Evolutionary conservation across 2,113 vertebrate species (phyloP).

Genomic region (Catharus minimus): DNA sequence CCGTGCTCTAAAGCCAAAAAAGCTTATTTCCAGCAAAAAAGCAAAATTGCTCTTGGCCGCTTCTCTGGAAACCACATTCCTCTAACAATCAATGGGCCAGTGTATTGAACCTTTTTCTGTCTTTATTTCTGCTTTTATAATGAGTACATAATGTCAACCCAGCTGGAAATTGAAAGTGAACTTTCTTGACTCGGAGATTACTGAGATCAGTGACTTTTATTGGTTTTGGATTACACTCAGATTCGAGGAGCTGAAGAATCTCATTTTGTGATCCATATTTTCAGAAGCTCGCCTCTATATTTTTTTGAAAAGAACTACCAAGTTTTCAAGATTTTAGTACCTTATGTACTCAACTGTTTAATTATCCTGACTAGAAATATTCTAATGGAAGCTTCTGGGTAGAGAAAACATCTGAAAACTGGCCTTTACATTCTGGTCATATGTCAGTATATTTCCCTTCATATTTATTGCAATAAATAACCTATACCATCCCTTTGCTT

Average conservation of each 20-base stretch:
- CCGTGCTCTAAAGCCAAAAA: neutral
- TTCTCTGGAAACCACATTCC: neutral
- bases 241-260: neutral
- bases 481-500: neutral
- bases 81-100: neutral
- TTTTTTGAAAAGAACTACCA: neutral
- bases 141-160: neutral
- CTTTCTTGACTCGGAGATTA: neutral
- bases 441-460: neutral
- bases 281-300: neutral
- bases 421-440: neutral
- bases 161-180: neutral
- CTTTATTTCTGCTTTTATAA: neutral
- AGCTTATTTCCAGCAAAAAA: neutral
- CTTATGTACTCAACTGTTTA: neutral
- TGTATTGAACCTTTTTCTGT: neutral
- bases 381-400: neutral
- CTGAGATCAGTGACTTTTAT: neutral
- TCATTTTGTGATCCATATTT: neutral
- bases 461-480: neutral
- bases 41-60: accelerated
- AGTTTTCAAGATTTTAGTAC: neutral
- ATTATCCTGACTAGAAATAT: neutral
- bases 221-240: neutral
- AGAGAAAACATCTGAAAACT: neutral